These are phyloP conservation scores for Plumapathes pennacea DNA, from an alignment of 92 coral and sea anemone species.

Conservation along the genomic window DNA sequence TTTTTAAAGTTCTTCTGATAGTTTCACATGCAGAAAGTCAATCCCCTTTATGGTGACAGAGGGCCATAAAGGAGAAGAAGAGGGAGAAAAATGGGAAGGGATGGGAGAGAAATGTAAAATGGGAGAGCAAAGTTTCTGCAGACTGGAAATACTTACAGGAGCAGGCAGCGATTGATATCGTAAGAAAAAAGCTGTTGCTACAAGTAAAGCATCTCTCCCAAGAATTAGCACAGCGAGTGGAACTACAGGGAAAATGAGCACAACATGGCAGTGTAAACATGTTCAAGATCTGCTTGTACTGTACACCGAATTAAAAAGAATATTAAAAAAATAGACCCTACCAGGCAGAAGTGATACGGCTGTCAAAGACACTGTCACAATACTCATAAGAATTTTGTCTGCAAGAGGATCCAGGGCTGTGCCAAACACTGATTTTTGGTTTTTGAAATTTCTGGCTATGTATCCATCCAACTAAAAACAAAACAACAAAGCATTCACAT, in stretches of 20 bases:
- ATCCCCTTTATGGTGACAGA: too few relatives aligned
- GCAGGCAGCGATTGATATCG: slow-evolving; percentile 85
- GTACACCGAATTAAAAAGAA: not conserved
- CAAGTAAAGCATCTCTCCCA: slow-evolving; percentile 76
- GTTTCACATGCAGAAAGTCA: too few relatives aligned
- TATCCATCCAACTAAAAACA: slow-evolving; percentile 83
- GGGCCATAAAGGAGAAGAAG: too few relatives aligned
- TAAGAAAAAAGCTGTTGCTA: slow-evolving; percentile 75
- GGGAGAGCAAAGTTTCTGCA: too few relatives aligned
- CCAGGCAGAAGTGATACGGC: slow-evolving; percentile 82
- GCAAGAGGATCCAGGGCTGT: slow-evolving; percentile 92
- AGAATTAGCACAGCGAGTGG: slow-evolving; percentile 84
- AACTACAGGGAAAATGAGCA: slow-evolving; percentile 36
- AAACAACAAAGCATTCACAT: slow-evolving; percentile 1
- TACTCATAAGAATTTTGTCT: slow-evolving; percentile 88
- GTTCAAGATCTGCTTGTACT: not conserved
- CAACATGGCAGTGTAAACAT: not conserved
- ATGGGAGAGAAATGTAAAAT: too few relatives aligned
- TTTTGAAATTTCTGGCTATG: slow-evolving; percentile 91
- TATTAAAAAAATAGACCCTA: slow-evolving; percentile 8
- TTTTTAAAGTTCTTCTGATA: too few relatives aligned
- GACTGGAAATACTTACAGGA: slow-evolving; percentile 84
- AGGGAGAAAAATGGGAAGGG: too few relatives aligned
- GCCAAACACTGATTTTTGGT: slow-evolving; percentile 94
- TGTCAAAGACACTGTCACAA: slow-evolving; percentile 71